These are phyloP conservation scores for Drosophila formosana DNA, from an alignment of 2,888 invertebrate genomes.

Conservation along the genomic window DNA sequence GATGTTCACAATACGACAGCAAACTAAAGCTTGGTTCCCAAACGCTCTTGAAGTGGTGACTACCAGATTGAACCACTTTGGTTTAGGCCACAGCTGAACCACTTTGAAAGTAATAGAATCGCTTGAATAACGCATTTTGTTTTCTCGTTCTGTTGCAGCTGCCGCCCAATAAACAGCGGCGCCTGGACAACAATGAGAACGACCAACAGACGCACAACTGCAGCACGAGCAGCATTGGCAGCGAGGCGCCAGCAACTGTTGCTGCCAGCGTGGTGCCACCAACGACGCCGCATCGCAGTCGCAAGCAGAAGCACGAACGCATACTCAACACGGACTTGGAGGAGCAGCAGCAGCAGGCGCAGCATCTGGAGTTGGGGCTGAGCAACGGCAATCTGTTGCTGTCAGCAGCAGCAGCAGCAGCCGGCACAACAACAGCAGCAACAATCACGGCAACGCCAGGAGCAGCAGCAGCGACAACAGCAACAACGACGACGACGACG, in stretches of 20 bases:
- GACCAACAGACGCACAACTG: slow-evolving; percentile 68
- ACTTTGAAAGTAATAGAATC: too few species aligned
- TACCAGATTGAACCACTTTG: too few species aligned
- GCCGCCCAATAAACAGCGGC: slow-evolving; percentile 69
- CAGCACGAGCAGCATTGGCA: slow-evolving; percentile 20
- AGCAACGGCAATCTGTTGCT: slow-evolving; percentile 49
- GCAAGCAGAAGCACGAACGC: slow-evolving; percentile 82
- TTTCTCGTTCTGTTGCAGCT: slow-evolving; percentile 47
- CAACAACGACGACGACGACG: slow-evolving; percentile 8
- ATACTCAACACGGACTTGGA: slow-evolving; percentile 77
- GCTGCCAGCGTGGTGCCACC: slow-evolving; percentile 6
- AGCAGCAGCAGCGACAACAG: not conserved
- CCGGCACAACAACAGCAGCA: slow-evolving; percentile 4
- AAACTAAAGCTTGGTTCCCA: too few species aligned
- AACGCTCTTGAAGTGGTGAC: too few species aligned
- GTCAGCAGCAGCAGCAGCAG: slow-evolving; percentile 10
- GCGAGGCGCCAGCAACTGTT: slow-evolving; percentile 33
- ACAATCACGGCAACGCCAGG: not conserved
- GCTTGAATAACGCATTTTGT: not conserved
- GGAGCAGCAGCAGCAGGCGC: slow-evolving; percentile 48
- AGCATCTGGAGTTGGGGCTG: slow-evolving; percentile 42
- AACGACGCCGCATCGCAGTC: slow-evolving; percentile 67
- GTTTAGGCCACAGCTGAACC: too few species aligned
- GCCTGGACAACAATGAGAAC: slow-evolving; percentile 73
- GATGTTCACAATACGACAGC: too few species aligned